Evolutionary conservation across 2,113 vertebrate genomes (phyloP).

Genomic region (Phoxinus phoxinus): DNA sequence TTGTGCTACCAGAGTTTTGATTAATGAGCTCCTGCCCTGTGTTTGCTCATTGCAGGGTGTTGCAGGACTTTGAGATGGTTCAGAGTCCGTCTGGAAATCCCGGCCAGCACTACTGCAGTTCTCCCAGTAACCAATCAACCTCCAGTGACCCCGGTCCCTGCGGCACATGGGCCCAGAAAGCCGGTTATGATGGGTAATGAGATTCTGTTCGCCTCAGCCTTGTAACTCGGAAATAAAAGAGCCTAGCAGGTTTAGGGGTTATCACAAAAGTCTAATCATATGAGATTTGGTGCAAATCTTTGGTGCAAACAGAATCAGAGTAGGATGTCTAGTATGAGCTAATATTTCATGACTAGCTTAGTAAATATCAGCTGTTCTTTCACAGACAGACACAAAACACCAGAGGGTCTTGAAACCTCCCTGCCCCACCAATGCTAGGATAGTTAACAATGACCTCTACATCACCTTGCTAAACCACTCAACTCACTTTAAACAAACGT

Average conservation of each 20-base stretch:
- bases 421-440: background rate
- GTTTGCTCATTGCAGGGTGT: conserved; percentile 33
- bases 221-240: background rate
- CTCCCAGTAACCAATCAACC: conserved; percentile 88
- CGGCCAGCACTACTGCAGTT: conserved; percentile 80
- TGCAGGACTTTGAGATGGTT: conserved; percentile 51
- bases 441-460: background rate
- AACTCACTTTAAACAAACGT: background rate
- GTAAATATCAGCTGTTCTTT: conserved; percentile 13
- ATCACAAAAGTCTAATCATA: background rate
- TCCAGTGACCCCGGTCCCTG: conserved; percentile 86
- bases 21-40: conserved; percentile 26
- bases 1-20: conserved; percentile 28
- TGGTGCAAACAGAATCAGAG: background rate
- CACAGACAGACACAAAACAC: background rate
- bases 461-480: background rate
- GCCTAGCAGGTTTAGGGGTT: background rate
- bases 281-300: conserved; percentile 11
- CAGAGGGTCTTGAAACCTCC: background rate
- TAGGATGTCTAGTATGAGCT: background rate
- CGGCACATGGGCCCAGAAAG: conserved; percentile 83
- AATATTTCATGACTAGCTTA: background rate
- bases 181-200: conserved; percentile 81
- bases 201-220: background rate
- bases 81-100: conserved; percentile 57